Evolutionary conservation across 2,888 invertebrate species (phyloP), one percentile per base, ranked within the genome.

Genomic region (Monochamus alternatus): DNA sequence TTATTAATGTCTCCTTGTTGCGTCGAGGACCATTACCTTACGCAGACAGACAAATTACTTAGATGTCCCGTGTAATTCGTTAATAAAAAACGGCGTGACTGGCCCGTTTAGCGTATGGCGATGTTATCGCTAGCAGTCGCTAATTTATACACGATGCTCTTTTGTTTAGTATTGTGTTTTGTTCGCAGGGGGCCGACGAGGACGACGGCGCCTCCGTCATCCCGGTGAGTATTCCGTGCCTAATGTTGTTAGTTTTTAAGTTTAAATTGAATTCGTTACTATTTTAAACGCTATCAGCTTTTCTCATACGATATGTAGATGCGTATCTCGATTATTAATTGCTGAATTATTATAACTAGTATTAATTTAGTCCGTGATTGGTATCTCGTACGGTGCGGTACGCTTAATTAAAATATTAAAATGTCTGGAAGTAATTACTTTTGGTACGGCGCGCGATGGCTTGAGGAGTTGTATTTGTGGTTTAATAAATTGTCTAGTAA

Each of bases 181-280:
- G 87, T 91, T 91, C 89, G 83, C 92, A 93, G 93, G 93, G 92
- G 83, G 90, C 91, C 81, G 94, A 94, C 84, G 94, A 95, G 86
- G 94, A 94, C 87, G 95, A 95, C 88, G 91, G 93, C 86, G 93
- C 92, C 85, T 92, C 92, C 81, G 91, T 92, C 84, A 91, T 91
- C 83, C 94, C 94, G 89, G 95, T 95, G 90, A 94, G 94, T 93
- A 88, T 81, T 77, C 75, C 71, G 70, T 75, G 71, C 66, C 58
- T 71, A 62, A 60, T 71, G 71, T 63, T 68, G 75, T 70, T 75
- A 62, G 68, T 74, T 74, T 74, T 68, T 71, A 71, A 51, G 55
- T 69, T 65, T 67, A 70, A 79, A 79, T 77, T 77, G 73, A 78
- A 55, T 80, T 78, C 77, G 75, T 77, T 79, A 76, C 62, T 62